Conservation (phyloP, 53 echinoderm and acorn worm species). For the Paracentrotus lividus region DNA sequence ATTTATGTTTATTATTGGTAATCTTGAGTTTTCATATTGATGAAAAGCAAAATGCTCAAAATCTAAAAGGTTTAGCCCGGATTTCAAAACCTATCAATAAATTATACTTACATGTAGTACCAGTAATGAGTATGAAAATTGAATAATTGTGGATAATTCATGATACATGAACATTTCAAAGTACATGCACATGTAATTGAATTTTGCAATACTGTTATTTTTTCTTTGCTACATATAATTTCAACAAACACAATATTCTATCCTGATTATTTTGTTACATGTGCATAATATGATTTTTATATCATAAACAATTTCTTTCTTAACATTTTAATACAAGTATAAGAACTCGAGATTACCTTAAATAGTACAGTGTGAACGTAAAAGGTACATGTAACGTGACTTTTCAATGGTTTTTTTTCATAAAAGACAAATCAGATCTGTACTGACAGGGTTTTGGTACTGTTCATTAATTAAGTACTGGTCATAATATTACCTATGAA, state of each 20-base stretch:
- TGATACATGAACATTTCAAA: too few species aligned
- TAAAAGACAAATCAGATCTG: neutral
- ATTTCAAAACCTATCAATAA: neutral
- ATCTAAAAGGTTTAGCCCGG: neutral
- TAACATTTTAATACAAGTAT: neutral
- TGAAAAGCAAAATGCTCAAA: neutral
- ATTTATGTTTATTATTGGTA: neutral
- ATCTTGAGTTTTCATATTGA: neutral
- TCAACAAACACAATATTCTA: neutral
- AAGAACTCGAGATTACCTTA: neutral
- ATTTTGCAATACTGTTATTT: neutral
- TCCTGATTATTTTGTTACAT: too few species aligned
- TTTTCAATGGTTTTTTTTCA: neutral
- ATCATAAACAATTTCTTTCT: neutral
- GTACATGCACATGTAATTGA: neutral
- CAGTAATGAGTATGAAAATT: neutral
- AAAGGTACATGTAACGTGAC: neutral
- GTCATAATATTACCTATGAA: neutral
- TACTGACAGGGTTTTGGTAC: constrained; percentile 6
- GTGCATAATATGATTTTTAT: neutral
- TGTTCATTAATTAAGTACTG: neutral
- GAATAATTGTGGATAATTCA: too few species aligned
- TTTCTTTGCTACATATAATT: neutral
- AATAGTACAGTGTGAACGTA: neutral
- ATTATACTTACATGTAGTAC: neutral